Evolutionary conservation across 1,140 invertebrate genomes (phyloP), one percentile per base, ranked within the genome.

Genomic region (Calephelis virginiensis): DNA sequence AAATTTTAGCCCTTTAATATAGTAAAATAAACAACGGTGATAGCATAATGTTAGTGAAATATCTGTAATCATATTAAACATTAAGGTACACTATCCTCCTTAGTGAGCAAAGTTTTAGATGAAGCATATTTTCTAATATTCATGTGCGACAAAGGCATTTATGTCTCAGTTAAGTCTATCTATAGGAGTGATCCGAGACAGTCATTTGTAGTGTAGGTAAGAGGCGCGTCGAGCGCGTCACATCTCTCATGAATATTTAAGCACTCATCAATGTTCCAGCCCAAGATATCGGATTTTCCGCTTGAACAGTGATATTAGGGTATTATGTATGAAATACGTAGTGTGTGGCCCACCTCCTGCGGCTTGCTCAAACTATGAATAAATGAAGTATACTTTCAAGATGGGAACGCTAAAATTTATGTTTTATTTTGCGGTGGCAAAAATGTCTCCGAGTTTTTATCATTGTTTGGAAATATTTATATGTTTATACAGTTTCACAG

Each of bases 231-330:
- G 71, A 73, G 82, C 73, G 69, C 71, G 69, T 75, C 74, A 72
- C 74, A 71, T 73, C 66, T n/a, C 73, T 85, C 83, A 89, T 86
- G 86, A 85, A 89, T 86, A 89, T 86, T 86, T 83, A 85, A 85
- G 69, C 75, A 72, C 76, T 83, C 83, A 81, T 85, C 83, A 83
- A 85, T 85, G 83, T 74, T 82, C 78, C 63, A 62, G 76, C 77
- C 80, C 80, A 85, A 89, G 84, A 83, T 86, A 85, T 89, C 83
- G 82, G 83, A 85, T 85, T 89, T 86, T 85, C 80, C 77, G 81
- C 79, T 73, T 68, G 73, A 84, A 77, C 76, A 77, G 75, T 78
- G 73, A 78, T 81, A 81, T 80, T 85, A 81, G 75, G 67, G 70
- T 69, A 71, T 75, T 69, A 68, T 75, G 65, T 74, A 71, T 72